Conservation (phyloP, 2,797 vertebrate species). For the Pagetopsis macropterus region DNA sequence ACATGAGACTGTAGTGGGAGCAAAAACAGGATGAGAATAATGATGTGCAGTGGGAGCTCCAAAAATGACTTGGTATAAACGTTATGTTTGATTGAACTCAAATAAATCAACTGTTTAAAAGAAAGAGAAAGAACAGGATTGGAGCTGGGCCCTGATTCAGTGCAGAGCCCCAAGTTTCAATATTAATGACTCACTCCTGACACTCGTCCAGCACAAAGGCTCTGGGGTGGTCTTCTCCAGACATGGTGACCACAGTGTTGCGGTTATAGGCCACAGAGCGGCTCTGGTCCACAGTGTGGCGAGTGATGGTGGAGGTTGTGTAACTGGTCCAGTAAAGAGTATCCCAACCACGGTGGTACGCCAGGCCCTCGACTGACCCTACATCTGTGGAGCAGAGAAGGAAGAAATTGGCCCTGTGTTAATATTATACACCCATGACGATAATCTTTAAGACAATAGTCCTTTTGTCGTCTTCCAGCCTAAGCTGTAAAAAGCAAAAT, state of each 20-base stretch:
- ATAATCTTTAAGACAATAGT: constrained; percentile 9
- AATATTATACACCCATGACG: constrained; percentile 11
- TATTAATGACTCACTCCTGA: constrained; percentile 89
- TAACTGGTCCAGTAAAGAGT: constrained; percentile 98
- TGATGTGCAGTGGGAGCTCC: constrained; percentile 24
- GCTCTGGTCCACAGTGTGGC: constrained; percentile 95
- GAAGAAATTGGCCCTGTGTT: constrained; percentile 9
- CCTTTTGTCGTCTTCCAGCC: not conserved
- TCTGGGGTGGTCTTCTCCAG: constrained; percentile 95
- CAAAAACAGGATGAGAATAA: constrained; percentile 28
- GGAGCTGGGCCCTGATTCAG: constrained; percentile 21
- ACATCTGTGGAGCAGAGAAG: constrained; percentile 84
- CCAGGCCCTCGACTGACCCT: constrained; percentile 96
- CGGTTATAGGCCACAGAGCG: constrained; percentile 91
- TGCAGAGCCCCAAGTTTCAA: constrained; percentile 25
- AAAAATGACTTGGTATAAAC: constrained; percentile 16
- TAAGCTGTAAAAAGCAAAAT: constrained; percentile 22
- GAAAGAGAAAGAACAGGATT: constrained; percentile 11
- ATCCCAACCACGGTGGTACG: constrained; percentile 96
- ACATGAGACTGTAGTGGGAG: constrained; percentile 88
- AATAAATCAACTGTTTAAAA: constrained; percentile 47
- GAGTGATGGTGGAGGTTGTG: constrained; percentile 97
- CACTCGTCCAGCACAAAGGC: constrained; percentile 98
- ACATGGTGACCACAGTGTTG: constrained; percentile 97
- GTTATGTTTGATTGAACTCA: constrained; percentile 29